Evolutionary conservation across 2,888 invertebrate genomes (phyloP), one percentile per base, ranked within the genome.

Genomic region (Troides helena): DNA sequence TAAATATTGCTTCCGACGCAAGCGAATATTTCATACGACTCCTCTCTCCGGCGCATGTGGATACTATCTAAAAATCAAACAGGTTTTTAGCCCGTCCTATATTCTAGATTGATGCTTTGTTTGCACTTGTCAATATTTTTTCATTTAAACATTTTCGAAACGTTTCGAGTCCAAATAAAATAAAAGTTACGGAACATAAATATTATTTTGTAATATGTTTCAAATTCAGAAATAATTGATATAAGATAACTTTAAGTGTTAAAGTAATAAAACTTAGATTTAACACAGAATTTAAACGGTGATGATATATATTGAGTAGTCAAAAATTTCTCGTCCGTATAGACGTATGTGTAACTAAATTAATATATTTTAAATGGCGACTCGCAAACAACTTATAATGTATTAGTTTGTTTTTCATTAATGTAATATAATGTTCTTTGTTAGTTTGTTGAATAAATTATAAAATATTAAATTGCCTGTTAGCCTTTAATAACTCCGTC

Each of bases 401-500:
- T n/a, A n/a, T 53, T 18, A 18, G 18, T n/a, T n/a, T n/a, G 18
- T 6, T 53, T 53, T 53, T n/a, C 3, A n/a, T 53, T n/a, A 53
- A n/a, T n/a, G 8, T 53, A n/a, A 50, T 50, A 14, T 50, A 50
- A 53, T 18, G n/a, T 46, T 46, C 14, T 46, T 46, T 46, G n/a
- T 53, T 53, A 53, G 18, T 53, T 53, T 10, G 18, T 10, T n/a
- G 6, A 14, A 50, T 18, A 17, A 63, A 21, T 69, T 21, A 75
- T 76, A 75, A 70, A 18, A 17, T 53, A 53, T 72, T 46, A 46
- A 53, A 53, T 18, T 53, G 18, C 53, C 71, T 74, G 75, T 76
- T 76, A 74, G 74, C 74, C 74, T 72, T 72, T 75, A 77, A 74
- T 76, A 74, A 74, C 73, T 73, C 67, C 62, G 65, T 63, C 71